Percentiles rank a stretch among this genome's conserved stretches.
These are phyloP conservation scores for Crocidura indochinensis DNA, from an alignment of 2,797 vertebrate genomes.

Conservation along the genomic window DNA sequence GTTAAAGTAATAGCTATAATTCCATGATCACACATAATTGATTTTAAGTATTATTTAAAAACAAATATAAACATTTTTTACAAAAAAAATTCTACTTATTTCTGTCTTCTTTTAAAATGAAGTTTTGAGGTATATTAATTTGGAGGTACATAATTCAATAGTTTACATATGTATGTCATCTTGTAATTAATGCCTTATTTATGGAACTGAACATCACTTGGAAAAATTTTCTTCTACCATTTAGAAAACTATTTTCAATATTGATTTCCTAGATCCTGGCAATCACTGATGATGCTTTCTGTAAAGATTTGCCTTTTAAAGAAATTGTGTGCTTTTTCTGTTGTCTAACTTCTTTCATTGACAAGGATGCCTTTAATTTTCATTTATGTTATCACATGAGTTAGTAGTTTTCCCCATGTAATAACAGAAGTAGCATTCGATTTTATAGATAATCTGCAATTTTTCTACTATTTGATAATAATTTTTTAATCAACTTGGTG, in stretches of 20 bases:
- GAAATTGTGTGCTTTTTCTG: neutral
- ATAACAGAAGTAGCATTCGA: slow-evolving; percentile 4
- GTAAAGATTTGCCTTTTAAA: slow-evolving; percentile 40
- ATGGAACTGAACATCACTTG: neutral
- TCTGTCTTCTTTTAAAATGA: slow-evolving; percentile 53
- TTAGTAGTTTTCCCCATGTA: slow-evolving; percentile 18
- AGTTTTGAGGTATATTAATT: neutral
- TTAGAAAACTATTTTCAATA: slow-evolving; percentile 21
- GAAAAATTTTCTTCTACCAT: neutral
- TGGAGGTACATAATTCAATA: neutral
- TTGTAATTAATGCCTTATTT: neutral
- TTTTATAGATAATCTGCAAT: neutral
- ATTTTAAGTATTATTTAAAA: slow-evolving; percentile 30
- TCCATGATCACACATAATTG: neutral
- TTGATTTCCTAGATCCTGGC: neutral
- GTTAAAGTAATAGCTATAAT: slow-evolving; percentile 38
- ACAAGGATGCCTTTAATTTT: slow-evolving; percentile 40
- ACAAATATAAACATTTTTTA: slow-evolving; percentile 35
- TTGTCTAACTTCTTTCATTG: slow-evolving; percentile 32
- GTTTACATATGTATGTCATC: neutral
- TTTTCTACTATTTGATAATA: slow-evolving; percentile 24
- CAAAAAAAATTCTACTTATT: neutral
- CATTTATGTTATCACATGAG: neutral
- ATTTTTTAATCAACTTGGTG: slow-evolving; percentile 12
- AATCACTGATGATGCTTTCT: neutral